Conservation (phyloP, 2,797 vertebrate species). For the Nothura maculosa region DNA sequence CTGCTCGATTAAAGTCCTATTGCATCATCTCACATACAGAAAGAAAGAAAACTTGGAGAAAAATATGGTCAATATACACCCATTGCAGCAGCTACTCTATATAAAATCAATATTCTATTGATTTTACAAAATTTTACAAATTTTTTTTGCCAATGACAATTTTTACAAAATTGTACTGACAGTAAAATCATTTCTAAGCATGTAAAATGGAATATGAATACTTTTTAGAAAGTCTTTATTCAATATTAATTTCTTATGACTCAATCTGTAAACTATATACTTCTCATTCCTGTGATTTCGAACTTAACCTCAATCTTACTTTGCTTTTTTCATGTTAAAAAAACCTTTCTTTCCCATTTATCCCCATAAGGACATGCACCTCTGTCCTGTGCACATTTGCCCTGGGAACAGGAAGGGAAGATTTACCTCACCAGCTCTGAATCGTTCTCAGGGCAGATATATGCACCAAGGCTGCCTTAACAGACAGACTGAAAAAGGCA, state of each 20-base stretch:
- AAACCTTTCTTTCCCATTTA: too few relatives aligned
- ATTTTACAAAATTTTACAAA: too few relatives aligned
- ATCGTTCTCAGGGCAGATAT: background rate
- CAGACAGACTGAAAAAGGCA: background rate
- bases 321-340: background rate
- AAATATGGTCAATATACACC: background rate
- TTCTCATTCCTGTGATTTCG: constrained; percentile 13
- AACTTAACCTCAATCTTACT: constrained; percentile 15
- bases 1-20: background rate
- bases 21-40: background rate
- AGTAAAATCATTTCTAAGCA: background rate
- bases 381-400: background rate
- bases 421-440: background rate
- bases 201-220: background rate
- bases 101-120: too few relatives aligned
- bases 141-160: too few relatives aligned
- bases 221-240: background rate
- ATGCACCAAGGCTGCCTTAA: background rate
- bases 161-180: too few relatives aligned
- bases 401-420: background rate
- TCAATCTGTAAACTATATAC: background rate
- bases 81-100: background rate
- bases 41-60: background rate
- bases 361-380: background rate
- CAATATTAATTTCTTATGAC: background rate